Conservation (phyloP, 2,888 invertebrate genomes). For the Theodoxus fluviatilis region DNA sequence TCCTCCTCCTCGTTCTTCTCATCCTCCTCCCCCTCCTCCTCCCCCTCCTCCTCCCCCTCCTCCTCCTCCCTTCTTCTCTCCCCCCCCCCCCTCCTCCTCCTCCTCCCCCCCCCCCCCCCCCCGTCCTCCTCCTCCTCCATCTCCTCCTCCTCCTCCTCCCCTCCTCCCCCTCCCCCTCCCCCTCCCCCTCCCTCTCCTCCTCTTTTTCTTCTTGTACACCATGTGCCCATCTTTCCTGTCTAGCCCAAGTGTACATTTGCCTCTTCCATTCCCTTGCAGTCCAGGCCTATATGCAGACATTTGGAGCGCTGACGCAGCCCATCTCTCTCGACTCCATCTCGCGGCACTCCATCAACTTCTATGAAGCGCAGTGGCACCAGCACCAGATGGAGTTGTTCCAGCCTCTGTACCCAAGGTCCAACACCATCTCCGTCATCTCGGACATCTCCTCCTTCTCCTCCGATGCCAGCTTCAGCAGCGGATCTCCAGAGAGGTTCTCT, state of each 20-base stretch:
- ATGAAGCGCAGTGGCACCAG: conserved; percentile 71
- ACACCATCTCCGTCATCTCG: conserved; percentile 60
- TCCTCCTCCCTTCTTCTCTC: no score
- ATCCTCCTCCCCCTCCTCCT: neutral
- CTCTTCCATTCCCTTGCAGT: conserved; percentile 68
- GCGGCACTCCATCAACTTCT: conserved; percentile 78
- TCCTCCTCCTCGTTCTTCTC: neutral
- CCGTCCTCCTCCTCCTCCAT: no score
- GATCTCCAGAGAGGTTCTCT: conserved; percentile 41
- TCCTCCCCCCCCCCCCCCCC: no score
- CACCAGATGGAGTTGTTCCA: conserved; percentile 62
- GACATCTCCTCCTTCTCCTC: conserved; percentile 48
- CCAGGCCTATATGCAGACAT: conserved; percentile 96
- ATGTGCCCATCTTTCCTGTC: neutral
- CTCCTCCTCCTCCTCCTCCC: no score
- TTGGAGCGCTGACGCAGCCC: conserved; percentile 80
- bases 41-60: no score
- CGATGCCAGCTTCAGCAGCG: conserved; percentile 45
- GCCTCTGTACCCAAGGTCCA: conserved; percentile 57
- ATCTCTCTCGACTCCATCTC: conserved; percentile 80
- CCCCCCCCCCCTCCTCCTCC: no score
- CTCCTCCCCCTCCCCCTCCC: neutral
- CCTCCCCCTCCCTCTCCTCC: neutral
- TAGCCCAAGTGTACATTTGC: neutral
- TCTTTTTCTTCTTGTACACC: neutral